Evolutionary conservation across 2,888 invertebrate species (phyloP), one percentile per base, ranked within the genome.

Genomic region (Coleophora flavipennella): DNA sequence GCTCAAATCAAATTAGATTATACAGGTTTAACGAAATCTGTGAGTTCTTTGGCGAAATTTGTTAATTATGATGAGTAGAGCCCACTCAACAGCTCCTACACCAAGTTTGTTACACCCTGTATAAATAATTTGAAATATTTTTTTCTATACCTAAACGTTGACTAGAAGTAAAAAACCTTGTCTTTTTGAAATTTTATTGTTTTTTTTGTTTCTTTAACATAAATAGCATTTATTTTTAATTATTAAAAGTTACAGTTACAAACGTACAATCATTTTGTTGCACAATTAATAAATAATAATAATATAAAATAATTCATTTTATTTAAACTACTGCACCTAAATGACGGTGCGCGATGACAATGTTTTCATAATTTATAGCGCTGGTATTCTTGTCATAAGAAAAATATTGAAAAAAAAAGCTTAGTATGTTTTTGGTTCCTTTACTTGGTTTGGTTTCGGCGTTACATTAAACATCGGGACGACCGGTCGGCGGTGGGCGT

Each of bases 171-270:
- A 73, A 75, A 77, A 66, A 50, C 60, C 59, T 58, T 29, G 48
- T 53, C 67, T 60, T 67, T 81, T 81, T 72, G 68, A 77, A 74
- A 72, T 84, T 84, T 83, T 84, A 83, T 83, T 84, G 67, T 64
- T 75, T 81, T 81, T 78, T 83, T 80, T 80, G 67, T 78, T 70
- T 76, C 67, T 75, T 78, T 83, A 78, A 83, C 81, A 84, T 83
- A 83, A 81, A 83, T 84, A 83, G 80, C 79, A 79, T 83, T 83
- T 81, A 83, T 79, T 77, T 79, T 81, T 77, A 77, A 74, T 65
- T 73, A 81, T 68, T 77, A 80, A 70, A 79, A 79, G 77, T 79
- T 80, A 80, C 77, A 80, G 69, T 75, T 78, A 83, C 75, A 80
- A 78, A 80, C 78, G 80, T 77, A 81, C 78, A 78, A 77, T 72